These are phyloP conservation scores for Martes martes DNA, from an alignment of 2,113 vertebrate genomes.

Conservation along the genomic window DNA sequence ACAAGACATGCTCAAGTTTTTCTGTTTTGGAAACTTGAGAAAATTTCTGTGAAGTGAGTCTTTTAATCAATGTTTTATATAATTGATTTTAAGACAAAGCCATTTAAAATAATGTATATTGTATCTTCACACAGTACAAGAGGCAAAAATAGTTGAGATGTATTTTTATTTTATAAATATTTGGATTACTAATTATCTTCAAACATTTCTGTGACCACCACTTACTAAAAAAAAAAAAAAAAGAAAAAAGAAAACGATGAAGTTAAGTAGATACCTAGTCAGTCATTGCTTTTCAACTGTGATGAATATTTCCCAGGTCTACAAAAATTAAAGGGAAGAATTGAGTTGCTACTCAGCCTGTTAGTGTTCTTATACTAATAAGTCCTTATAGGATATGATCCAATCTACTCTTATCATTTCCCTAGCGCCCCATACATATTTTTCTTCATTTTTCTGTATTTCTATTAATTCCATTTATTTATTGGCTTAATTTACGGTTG, in stretches of 20 bases:
- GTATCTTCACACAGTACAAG: background rate
- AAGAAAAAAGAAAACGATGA: background rate
- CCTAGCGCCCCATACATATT: background rate
- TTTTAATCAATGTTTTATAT: background rate
- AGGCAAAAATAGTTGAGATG: background rate
- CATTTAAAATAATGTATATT: background rate
- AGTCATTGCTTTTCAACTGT: background rate
- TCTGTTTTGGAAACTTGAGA: background rate
- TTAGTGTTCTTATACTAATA: background rate
- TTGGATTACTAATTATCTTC: background rate
- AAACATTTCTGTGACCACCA: background rate
- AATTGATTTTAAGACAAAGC: background rate
- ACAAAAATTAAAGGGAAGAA: background rate
- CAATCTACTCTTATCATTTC: background rate
- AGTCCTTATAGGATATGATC: background rate
- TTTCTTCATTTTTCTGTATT: background rate
- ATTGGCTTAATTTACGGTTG: background rate
- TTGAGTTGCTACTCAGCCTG: background rate
- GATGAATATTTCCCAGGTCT: background rate
- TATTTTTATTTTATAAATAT: background rate
- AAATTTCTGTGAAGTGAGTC: background rate
- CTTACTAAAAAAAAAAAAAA: background rate
- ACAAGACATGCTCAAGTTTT: background rate
- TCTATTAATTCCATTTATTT: conserved; percentile 29
- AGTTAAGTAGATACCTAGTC: background rate